These are phyloP conservation scores for Hyposoter didymator DNA, from an alignment of 2,888 invertebrate species.

Conservation along the genomic window DNA sequence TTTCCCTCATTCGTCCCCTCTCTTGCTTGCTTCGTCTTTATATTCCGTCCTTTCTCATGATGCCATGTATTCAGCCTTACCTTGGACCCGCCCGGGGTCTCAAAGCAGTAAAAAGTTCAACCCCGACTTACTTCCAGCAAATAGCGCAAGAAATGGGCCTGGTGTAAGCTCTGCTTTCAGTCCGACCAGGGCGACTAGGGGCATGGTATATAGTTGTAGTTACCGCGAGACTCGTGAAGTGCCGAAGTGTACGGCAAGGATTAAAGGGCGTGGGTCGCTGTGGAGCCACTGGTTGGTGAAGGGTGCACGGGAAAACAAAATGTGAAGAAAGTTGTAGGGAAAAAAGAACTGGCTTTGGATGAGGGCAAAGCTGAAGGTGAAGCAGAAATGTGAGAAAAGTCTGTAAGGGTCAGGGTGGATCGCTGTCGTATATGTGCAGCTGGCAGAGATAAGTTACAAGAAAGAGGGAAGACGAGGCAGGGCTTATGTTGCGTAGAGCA, in stretches of 20 bases:
- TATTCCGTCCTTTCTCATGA: constrained; percentile 9
- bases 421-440: constrained; percentile 25
- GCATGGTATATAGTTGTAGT: constrained; percentile 26
- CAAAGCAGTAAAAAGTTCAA: constrained; percentile 45
- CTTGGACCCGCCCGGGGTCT: not conserved
- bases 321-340: constrained; percentile 18
- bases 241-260: constrained; percentile 9
- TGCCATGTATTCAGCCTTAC: constrained; percentile 31
- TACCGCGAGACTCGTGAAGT: constrained; percentile 14
- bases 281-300: constrained; percentile 22
- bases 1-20: constrained; percentile 10
- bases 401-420: constrained; percentile 23
- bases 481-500: not conserved
- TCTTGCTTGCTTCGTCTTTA: constrained; percentile 10
- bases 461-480: not conserved
- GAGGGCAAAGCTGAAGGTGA: constrained; percentile 12
- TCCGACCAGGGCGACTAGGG: constrained; percentile 13
- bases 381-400: constrained; percentile 11
- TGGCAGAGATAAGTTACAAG: constrained; percentile 59
- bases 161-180: constrained; percentile 52
- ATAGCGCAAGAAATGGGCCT: constrained; percentile 60
- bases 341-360: constrained; percentile 31
- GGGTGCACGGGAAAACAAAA: constrained; percentile 13
- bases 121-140: constrained; percentile 52
- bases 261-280: constrained; percentile 33